Percentiles rank a stretch among this genome's conserved stretches.
Evolutionary conservation across 1,140 invertebrate species (phyloP).

Genomic region (Penaeus vannamei): DNA sequence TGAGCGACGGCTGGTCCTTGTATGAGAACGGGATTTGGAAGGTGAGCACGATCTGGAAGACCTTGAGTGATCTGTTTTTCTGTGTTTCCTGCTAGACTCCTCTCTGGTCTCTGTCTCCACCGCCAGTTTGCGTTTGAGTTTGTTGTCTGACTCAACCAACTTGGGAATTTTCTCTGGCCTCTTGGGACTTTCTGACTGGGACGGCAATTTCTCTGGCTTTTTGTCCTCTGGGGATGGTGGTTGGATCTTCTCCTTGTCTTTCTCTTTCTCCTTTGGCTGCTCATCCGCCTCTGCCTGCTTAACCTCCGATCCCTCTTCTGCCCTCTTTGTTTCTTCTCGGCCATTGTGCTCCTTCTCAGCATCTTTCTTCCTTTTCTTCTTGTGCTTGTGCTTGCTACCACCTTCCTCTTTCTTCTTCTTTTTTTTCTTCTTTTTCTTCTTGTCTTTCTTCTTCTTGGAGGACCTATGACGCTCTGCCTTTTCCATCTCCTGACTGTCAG

Average conservation of each 20-base stretch:
- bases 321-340: conserved; percentile 29
- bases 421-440: conserved; percentile 56
- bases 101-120: no score
- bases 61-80: no score
- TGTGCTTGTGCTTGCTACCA: conserved; percentile 22
- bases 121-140: no score
- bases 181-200: no score
- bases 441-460: conserved; percentile 58
- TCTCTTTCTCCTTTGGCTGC: no score
- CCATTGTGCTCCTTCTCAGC: conserved; percentile 9
- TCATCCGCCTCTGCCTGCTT: background rate
- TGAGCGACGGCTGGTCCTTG: background rate
- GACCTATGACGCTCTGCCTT: conserved; percentile 38
- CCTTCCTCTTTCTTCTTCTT: conserved; percentile 2
- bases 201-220: no score
- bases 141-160: no score
- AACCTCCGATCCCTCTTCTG: background rate
- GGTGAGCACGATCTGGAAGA: no score
- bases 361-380: conserved; percentile 39
- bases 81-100: no score
- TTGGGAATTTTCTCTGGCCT: no score
- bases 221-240: no score
- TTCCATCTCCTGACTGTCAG: background rate
- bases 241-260: no score
- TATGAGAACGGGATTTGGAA: background rate